Evolutionary conservation across 23 tunicate genomes (phyloP), one percentile per base, ranked within the genome.

Genomic region (Styela clava): DNA sequence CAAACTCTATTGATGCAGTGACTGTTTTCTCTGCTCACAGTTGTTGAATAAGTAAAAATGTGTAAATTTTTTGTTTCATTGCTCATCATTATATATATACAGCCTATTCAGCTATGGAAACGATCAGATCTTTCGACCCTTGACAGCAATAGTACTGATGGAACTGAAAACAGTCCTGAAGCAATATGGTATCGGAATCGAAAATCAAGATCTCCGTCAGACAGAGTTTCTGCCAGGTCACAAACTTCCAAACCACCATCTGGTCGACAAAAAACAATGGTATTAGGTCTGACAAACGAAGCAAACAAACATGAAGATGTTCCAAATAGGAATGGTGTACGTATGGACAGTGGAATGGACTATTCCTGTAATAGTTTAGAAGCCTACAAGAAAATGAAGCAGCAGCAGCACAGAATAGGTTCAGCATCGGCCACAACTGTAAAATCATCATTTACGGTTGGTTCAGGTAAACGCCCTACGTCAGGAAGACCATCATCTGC

Each of bases 401-500:
- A 33, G 33, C 85, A 82, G 18, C 74, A 67, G 16, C 12, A 34
- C 21, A 5, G 2, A 18, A 61, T 24, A 16, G 63, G 35, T 78
- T 35, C 35, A 21, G 23, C 77, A 35, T 24, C 84, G 85, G 52
- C 2, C 21, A 31, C 88, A 34, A 77, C 69, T 25, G 74, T 69
- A 24, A 80, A 86, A 22, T 27, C 82, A 52, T 89, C 95, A 7
- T 89, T 89, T 35, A 82, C 79, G 31, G 88, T 89, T 3, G 95
- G 95, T 7, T 84, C 88, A 52, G 95, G 95, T 31, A 85, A 82
- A 71, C 69, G 88, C 62, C 82, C 94, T n/a, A 21, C 82, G 23
- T 79, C 89, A 18, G 78, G 85, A 35, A 62, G 88, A 16, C 94
- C 94, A 2, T 30, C 84, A 16, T 89, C 95, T 22, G 95, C 86